These are phyloP conservation scores for Pogonocichla stellata DNA, from an alignment of 2,113 vertebrate genomes.

Conservation along the genomic window DNA sequence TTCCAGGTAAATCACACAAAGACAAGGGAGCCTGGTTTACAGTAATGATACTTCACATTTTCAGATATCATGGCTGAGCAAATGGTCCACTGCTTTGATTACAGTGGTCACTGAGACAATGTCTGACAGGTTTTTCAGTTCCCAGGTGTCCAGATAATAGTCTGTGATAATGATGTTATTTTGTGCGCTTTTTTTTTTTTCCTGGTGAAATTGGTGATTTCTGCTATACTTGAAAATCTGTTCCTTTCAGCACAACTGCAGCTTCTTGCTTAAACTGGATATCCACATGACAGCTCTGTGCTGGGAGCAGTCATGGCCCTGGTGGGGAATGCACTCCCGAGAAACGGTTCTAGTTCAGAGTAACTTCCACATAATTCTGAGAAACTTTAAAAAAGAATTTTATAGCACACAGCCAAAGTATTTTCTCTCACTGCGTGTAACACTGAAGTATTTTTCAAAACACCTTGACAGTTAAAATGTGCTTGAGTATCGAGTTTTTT, in stretches of 20 bases:
- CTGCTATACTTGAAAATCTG: not conserved
- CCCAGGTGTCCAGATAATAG: not conserved
- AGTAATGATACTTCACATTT: not conserved
- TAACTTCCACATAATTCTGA: not conserved
- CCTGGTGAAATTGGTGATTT: not conserved
- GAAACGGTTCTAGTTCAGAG: not conserved
- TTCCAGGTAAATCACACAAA: constrained; percentile 7
- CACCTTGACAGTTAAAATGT: not conserved
- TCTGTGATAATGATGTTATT: not conserved
- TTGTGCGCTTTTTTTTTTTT: not conserved
- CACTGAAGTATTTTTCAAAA: constrained; percentile 10
- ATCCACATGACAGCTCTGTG: not conserved
- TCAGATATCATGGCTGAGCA: not conserved
- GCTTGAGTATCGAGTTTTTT: not conserved
- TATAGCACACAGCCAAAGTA: not conserved
- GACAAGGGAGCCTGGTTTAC: not conserved
- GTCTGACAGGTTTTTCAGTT: not conserved
- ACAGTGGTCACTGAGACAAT: constrained; percentile 15
- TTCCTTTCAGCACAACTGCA: not conserved
- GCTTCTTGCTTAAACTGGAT: not conserved
- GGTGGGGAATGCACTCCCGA: not conserved
- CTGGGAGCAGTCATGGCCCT: not conserved
- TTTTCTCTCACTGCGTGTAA: not conserved
- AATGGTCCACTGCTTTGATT: constrained; percentile 29
- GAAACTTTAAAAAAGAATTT: not conserved